phyloP scores from a whole-genome alignment of 1,140 invertebrate genomes.

The Trichonephila clavipes region DNA sequence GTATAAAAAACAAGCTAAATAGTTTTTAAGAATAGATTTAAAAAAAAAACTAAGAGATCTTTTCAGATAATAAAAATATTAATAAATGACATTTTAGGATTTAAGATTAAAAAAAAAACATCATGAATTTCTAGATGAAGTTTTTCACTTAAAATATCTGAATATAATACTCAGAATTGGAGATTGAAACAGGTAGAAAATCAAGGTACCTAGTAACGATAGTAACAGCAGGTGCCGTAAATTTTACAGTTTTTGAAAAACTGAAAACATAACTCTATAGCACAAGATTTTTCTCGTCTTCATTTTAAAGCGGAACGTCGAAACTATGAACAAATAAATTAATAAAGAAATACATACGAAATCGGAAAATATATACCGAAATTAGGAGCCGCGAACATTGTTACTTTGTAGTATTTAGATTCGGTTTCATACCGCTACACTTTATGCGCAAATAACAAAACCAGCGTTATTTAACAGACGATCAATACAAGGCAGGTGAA shows the following conservation, averaged over 20 bases:
- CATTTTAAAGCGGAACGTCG: background rate
- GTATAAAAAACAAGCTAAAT: too few relatives aligned
- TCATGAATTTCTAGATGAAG: too few relatives aligned
- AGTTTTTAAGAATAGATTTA: too few relatives aligned
- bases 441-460: slow-evolving; percentile 59
- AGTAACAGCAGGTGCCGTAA: background rate
- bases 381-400: background rate
- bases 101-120: too few relatives aligned
- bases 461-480: slow-evolving; percentile 57
- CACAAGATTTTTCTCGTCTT: background rate
- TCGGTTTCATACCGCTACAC: slow-evolving; percentile 63
- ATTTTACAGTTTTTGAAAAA: background rate
- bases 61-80: too few relatives aligned
- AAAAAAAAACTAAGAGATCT: too few relatives aligned
- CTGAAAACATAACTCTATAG: background rate
- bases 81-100: too few relatives aligned
- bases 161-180: background rate
- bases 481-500: slow-evolving; percentile 60
- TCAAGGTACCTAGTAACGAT: slow-evolving; percentile 17
- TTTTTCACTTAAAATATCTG: too few relatives aligned
- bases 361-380: background rate
- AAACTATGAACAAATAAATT: background rate
- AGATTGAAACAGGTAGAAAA: slow-evolving; percentile 8
- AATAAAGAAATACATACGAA: background rate
- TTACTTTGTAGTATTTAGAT: slow-evolving; percentile 49